phyloP scores from a whole-genome alignment of 2,888 invertebrate genomes.

The Cephus sareptanus region DNA sequence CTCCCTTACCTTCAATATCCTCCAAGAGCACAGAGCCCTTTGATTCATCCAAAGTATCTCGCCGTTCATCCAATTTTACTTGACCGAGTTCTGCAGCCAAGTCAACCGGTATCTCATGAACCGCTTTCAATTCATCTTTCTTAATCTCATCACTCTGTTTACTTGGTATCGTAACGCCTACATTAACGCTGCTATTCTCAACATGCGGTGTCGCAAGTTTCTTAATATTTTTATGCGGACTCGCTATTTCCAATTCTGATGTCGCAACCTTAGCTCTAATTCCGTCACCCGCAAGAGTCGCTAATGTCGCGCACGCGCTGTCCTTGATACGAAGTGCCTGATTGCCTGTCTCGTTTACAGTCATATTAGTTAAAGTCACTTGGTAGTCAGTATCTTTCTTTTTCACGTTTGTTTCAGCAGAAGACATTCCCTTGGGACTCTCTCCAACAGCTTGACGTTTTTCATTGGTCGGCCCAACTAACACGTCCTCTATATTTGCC shows the following conservation, averaged over 20 bases:
- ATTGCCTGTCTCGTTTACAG: slow-evolving; percentile 27
- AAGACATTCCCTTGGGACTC: background rate
- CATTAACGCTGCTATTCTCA: slow-evolving; percentile 17
- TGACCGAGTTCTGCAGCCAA: background rate
- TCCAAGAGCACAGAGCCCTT: background rate
- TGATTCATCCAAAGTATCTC: background rate
- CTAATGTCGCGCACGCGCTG: slow-evolving; percentile 4
- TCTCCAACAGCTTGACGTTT: background rate
- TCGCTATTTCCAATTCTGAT: slow-evolving; percentile 31
- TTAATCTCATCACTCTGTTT: slow-evolving; percentile 7
- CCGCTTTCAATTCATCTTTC: background rate
- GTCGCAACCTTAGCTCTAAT: slow-evolving; percentile 35
- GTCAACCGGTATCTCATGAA: background rate
- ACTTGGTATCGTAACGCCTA: slow-evolving; percentile 5
- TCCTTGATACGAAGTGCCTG: slow-evolving; percentile 9
- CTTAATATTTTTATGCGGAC: slow-evolving; percentile 22
- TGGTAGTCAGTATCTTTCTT: background rate
- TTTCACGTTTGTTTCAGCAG: background rate
- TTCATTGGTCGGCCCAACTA: background rate
- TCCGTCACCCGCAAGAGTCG: slow-evolving; percentile 27
- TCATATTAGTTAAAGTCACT: slow-evolving; percentile 18
- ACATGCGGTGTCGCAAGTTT: slow-evolving; percentile 21
- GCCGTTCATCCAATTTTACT: background rate
- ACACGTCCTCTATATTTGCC: background rate
- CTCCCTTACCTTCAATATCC: slow-evolving; percentile 17